Evolutionary conservation across 92 coral and sea anemone genomes (phyloP), one percentile per base, ranked within the genome.

Genomic region (Phenganax marumi): DNA sequence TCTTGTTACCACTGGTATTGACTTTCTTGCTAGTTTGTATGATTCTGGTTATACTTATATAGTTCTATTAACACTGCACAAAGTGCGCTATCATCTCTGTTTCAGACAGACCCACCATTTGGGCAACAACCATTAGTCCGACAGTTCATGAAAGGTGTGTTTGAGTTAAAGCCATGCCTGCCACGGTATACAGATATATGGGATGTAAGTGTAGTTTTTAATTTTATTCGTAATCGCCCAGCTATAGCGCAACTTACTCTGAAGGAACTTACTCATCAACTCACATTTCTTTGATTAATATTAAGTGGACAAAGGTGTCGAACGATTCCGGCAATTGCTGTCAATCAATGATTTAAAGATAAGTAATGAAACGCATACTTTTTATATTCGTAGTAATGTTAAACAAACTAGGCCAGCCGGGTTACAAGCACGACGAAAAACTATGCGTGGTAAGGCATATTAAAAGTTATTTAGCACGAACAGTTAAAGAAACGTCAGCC

Each of bases 71-170:
- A n/a, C n/a, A n/a, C n/a, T n/a, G n/a, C n/a, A n/a, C n/a, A n/a
- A n/a, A n/a, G n/a, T n/a, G n/a, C n/a, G n/a, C n/a, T n/a, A n/a
- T n/a, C n/a, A n/a, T n/a, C n/a, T n/a, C n/a, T n/a, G n/a, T n/a
- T n/a, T n/a, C n/a, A n/a, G n/a, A n/a, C n/a, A n/a, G n/a, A n/a
- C n/a, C n/a, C 33, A 8, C 82, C 91, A 6, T 88, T 84, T 84
- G 91, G 91, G 10, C 86, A 88, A 50, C 82, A 78, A 16, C 88
- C 88, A 11, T 57, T 66, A 46, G 89, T 88, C 47, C 57, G 39
- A 69, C 84, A 81, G 9, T n/a, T n/a, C n/a, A n/a, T n/a, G n/a
- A n/a, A n/a, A n/a, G n/a, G n/a, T n/a, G n/a, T n/a, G n/a, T n/a
- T 88, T 85, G 86, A 88, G 53, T 79, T 84, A 12, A 64, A 79